A percentile compares a stretch with the other conserved stretches of the same genome.
Evolutionary conservation across 30 jellyfish, hydroid and myxozoan species (phyloP).

Genomic region (Catostylus mosaicus): DNA sequence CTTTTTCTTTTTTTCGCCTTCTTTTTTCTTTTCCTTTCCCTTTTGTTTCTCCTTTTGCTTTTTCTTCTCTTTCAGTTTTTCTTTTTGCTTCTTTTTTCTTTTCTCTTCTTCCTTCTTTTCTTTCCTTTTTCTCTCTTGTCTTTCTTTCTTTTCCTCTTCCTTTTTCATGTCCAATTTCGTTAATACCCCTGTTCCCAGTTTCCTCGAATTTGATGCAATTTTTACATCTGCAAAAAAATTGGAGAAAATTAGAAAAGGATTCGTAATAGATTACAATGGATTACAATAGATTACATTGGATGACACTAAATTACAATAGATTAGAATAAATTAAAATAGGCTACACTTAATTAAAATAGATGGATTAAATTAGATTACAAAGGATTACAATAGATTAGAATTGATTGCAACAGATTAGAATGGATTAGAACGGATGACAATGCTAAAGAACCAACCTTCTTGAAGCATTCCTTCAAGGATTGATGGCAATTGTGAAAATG

Average conservation of each 20-base stretch:
- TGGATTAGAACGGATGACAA: not conserved
- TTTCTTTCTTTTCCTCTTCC: not conserved
- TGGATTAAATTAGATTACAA: no score
- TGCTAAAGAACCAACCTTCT: slow-evolving; percentile 14
- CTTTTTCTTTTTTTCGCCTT: not conserved
- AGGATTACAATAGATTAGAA: not conserved
- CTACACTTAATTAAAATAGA: no score
- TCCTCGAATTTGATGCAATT: slow-evolving; percentile 34
- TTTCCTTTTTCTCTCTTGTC: not conserved
- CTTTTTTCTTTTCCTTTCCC: not conserved
- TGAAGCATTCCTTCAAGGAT: slow-evolving; percentile 58
- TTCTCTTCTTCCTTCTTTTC: slow-evolving; percentile 2
- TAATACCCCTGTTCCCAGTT: slow-evolving; percentile 44
- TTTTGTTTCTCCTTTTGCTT: not conserved
- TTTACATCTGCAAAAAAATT: slow-evolving; percentile 19
- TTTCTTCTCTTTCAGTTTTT: not conserved
- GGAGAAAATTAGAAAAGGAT: not conserved
- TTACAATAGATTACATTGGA: not conserved
- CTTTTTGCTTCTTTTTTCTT: not conserved
- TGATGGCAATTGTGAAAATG: slow-evolving; percentile 53
- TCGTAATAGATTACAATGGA: not conserved
- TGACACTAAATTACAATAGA: not conserved
- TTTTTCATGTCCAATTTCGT: slow-evolving; percentile 4
- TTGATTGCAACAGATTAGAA: not conserved
- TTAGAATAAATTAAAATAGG: not conserved